Evolutionary conservation across 2,113 vertebrate genomes (phyloP), one percentile per base, ranked within the genome.

Genomic region (Dolichotis patagonum): DNA sequence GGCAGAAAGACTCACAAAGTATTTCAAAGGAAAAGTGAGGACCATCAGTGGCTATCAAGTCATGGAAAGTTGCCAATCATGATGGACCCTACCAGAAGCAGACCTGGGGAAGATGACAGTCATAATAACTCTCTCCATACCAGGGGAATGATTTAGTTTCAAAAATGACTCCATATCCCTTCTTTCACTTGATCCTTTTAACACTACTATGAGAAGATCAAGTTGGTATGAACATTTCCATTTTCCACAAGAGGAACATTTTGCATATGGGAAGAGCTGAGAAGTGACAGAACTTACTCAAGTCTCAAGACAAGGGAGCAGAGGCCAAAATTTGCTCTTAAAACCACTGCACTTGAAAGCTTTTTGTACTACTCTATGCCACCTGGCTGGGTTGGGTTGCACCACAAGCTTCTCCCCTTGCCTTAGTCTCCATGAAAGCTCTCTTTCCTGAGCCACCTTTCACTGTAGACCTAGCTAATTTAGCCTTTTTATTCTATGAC

Each of bases 141-240:
- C 90, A 90, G 46, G 81, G 87, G 91, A 80, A 84, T 71, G 95
- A 84, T 16, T 96, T 71, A 73, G 85, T 94, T 97, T 96, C 94
- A 95, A 90, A 87, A 96, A 81, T 20, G 95, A 94, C 32, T 96
- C 91, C 67, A 84, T 28, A 84, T 78, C 93, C 46, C 81, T 96
- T 90, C 88, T 89, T 94, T 90, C 71, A 49, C n/a, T 41, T 86
- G 91, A 83, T 86, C 91, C 91, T 80, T 97, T 94, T 80, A 94
- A 90, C 46, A 92, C 28, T 90, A 91, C 96, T 92, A 82, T 90
- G 95, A 58, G 89, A 96, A 95, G 75, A 87, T 2, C 95, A 85
- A 80, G 78, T 54, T 71, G n/a, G 2, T 85, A 46, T 83, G 63
- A 86, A 71, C 32, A 86, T 52, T 22, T 94, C 85, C 41, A 60